These are phyloP conservation scores for Carposina sasakii DNA, from an alignment of 1,140 invertebrate genomes.

Conservation along the genomic window DNA sequence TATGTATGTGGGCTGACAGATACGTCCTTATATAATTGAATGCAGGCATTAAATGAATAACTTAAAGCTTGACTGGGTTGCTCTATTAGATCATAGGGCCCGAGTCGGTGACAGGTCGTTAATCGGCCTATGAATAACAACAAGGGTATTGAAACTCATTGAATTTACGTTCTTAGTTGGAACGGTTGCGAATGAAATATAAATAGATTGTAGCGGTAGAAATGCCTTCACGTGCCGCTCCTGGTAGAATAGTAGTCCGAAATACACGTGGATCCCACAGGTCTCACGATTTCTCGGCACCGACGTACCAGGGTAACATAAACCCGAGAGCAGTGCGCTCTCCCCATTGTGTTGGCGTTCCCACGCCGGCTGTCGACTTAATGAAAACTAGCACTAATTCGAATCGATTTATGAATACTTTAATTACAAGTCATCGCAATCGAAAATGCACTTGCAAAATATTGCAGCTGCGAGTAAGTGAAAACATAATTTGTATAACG, in stretches of 20 bases:
- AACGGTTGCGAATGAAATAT: not conserved
- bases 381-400: constrained; percentile 32
- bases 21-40: constrained; percentile 28
- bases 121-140: not conserved
- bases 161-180: not conserved
- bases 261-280: constrained; percentile 33
- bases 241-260: constrained; percentile 4
- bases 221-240: constrained; percentile 20
- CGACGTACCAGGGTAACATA: constrained; percentile 27
- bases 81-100: too few relatives aligned
- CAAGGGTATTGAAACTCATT: not conserved
- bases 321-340: constrained; percentile 16
- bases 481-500: too few relatives aligned
- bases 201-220: constrained; percentile 16
- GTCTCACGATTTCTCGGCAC: constrained; percentile 53
- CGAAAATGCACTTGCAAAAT: too few relatives aligned
- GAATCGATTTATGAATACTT: constrained; percentile 47
- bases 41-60: too few relatives aligned
- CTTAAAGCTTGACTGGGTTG: too few relatives aligned
- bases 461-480: too few relatives aligned
- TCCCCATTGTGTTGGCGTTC: constrained; percentile 49
- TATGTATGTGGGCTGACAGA: constrained; percentile 45
- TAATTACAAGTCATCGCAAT: constrained; percentile 28
- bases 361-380: constrained; percentile 34
- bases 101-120: not conserved